A percentile compares a stretch with the other conserved stretches of the same genome.
Evolutionary conservation across 2,113 vertebrate species (phyloP).

Genomic region (Nothocercus nigrocapillus): DNA sequence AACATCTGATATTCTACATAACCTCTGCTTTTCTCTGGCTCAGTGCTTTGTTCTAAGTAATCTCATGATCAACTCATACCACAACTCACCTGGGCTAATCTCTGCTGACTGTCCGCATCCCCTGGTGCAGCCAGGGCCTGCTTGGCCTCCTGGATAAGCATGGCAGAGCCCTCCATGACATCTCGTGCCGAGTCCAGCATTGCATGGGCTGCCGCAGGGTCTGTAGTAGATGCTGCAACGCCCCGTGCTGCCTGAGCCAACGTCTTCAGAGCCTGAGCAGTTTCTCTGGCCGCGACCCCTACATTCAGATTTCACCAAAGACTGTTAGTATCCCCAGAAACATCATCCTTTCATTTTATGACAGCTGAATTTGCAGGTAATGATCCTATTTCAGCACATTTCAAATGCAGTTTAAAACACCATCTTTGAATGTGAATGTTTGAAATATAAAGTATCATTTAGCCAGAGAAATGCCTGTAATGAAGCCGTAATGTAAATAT

Average conservation of each 20-base stretch:
- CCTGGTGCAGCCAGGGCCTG: conserved; percentile 93
- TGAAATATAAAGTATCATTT: background rate
- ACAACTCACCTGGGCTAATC: conserved; percentile 91
- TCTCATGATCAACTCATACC: background rate
- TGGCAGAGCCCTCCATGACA: conserved; percentile 97
- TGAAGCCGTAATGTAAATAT: background rate
- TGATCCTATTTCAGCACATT: background rate
- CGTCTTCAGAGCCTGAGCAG: conserved; percentile 93
- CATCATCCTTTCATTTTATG: background rate
- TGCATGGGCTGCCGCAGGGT: conserved; percentile 88
- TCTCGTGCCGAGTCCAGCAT: conserved; percentile 96
- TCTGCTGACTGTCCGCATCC: conserved; percentile 96
- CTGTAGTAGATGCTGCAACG: conserved; percentile 91
- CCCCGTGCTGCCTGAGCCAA: conserved; percentile 95
- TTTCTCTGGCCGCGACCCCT: conserved; percentile 98
- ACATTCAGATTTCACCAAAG: background rate
- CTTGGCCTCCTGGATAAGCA: conserved; percentile 97
- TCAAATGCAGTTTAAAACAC: background rate
- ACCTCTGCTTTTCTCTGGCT: background rate
- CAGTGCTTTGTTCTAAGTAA: background rate
- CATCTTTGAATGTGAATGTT: background rate
- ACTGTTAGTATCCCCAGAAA: background rate
- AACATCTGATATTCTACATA: background rate
- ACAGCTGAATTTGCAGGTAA: background rate
- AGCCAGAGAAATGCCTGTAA: background rate